Percentiles rank a stretch among this genome's conserved stretches.
These are phyloP conservation scores for Lophius piscatorius DNA, from an alignment of 2,113 vertebrate species.

Conservation along the genomic window DNA sequence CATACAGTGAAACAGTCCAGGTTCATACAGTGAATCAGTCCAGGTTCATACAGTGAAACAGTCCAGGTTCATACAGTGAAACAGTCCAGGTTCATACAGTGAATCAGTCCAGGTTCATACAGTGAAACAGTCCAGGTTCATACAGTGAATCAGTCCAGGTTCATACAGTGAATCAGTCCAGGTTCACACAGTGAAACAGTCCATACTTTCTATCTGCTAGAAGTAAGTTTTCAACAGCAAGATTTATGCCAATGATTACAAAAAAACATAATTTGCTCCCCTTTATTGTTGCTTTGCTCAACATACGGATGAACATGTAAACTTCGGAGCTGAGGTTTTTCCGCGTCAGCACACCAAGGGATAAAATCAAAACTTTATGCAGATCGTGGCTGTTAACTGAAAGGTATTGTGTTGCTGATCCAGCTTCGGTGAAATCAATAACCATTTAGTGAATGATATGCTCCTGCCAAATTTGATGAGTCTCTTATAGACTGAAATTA, in stretches of 20 bases:
- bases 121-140: too few relatives aligned
- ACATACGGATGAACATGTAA: slow-evolving; percentile 2
- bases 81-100: too few relatives aligned
- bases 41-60: too few relatives aligned
- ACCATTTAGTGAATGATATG: slow-evolving; percentile 69
- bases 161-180: too few relatives aligned
- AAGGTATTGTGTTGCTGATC: slow-evolving; percentile 61
- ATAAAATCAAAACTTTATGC: slow-evolving; percentile 40
- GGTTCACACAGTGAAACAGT: too few relatives aligned
- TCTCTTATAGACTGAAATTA: slow-evolving; percentile 48
- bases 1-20: slow-evolving; percentile 37
- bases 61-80: too few relatives aligned
- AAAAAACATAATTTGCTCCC: background rate
- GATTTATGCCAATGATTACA: slow-evolving; percentile 3
- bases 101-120: too few relatives aligned
- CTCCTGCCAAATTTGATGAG: slow-evolving; percentile 68
- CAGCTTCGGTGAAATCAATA: slow-evolving; percentile 65
- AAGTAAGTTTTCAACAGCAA: slow-evolving; percentile 23
- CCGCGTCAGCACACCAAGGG: slow-evolving; percentile 30
- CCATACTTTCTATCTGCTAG: slow-evolving; percentile 23
- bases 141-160: too few relatives aligned
- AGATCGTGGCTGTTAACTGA: slow-evolving; percentile 28
- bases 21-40: too few relatives aligned
- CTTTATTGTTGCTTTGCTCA: background rate
- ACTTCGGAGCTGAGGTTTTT: background rate